Percentiles rank a stretch among this genome's conserved stretches.
phyloP scores from a whole-genome alignment of 2,113 vertebrate genomes.

The Etia nguti region DNA sequence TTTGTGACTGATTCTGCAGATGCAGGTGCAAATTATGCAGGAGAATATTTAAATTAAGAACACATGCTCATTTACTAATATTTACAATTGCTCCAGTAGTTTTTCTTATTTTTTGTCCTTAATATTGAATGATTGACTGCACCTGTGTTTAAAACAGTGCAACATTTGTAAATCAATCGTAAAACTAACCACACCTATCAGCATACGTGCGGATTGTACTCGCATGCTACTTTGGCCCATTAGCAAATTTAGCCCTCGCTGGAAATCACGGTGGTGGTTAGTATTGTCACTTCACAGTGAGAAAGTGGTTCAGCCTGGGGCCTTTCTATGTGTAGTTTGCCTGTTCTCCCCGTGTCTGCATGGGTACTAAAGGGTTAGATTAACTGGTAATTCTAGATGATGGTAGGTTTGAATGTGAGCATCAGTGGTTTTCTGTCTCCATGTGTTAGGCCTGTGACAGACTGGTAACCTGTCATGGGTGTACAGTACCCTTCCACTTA shows the following conservation, averaged over 20 bases:
- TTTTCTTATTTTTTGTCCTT: not conserved
- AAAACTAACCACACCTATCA: not conserved
- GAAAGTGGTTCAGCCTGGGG: not conserved
- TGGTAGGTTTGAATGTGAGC: not conserved
- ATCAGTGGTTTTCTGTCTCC: not conserved
- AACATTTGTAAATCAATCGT: not conserved
- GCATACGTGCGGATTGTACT: not conserved
- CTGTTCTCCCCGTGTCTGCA: not conserved
- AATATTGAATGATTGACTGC: fast-evolving
- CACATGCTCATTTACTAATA: not conserved
- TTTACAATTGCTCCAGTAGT: no score
- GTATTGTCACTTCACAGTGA: not conserved
- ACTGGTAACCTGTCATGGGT: not conserved
- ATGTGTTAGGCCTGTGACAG: not conserved
- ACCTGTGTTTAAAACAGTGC: not conserved
- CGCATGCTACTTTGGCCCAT: not conserved
- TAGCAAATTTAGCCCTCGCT: not conserved
- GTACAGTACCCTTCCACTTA: not conserved
- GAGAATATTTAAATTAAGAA: not conserved
- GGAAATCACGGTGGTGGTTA: not conserved
- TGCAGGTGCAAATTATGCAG: not conserved
- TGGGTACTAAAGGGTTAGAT: not conserved
- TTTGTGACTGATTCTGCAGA: not conserved
- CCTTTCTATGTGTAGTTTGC: not conserved
- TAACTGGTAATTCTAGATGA: not conserved